Conservation (phyloP, 1,140 invertebrate genomes). For the Lasioglossum albipes region DNA sequence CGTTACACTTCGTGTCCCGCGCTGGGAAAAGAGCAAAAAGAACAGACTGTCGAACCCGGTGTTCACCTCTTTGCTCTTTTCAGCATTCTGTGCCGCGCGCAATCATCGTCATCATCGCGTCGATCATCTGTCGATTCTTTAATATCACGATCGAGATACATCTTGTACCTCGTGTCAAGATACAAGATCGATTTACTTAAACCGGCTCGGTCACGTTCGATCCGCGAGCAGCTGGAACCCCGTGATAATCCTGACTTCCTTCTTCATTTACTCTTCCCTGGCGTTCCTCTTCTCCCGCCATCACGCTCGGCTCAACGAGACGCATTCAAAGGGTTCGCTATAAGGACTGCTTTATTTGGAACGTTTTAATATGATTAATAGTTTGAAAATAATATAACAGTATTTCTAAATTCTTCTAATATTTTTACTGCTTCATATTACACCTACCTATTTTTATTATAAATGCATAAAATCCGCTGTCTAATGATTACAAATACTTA, state of each 20-base stretch:
- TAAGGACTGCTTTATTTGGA: slow-evolving; percentile 35
- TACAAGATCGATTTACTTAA: slow-evolving; percentile 32
- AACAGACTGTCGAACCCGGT: not conserved
- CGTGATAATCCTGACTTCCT: slow-evolving; percentile 36
- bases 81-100: not conserved
- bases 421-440: too few species aligned
- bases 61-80: not conserved
- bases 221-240: slow-evolving; percentile 32
- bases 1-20: not conserved
- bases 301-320: slow-evolving; percentile 7
- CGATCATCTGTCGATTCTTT: slow-evolving; percentile 40
- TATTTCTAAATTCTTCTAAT: too few species aligned
- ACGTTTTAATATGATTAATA: too few species aligned
- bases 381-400: too few species aligned
- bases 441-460: too few species aligned
- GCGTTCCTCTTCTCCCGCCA: not conserved
- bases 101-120: slow-evolving; percentile 27
- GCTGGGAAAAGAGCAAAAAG: not conserved
- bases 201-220: slow-evolving; percentile 25
- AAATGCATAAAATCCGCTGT: too few species aligned
- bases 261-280: slow-evolving; percentile 14
- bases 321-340: slow-evolving; percentile 26
- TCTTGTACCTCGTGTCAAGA: slow-evolving; percentile 25
- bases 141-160: slow-evolving; percentile 36
- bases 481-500: too few species aligned